Evolutionary conservation across 2,113 vertebrate species (phyloP), one percentile per base, ranked within the genome.

Genomic region (Mesocricetus auratus): DNA sequence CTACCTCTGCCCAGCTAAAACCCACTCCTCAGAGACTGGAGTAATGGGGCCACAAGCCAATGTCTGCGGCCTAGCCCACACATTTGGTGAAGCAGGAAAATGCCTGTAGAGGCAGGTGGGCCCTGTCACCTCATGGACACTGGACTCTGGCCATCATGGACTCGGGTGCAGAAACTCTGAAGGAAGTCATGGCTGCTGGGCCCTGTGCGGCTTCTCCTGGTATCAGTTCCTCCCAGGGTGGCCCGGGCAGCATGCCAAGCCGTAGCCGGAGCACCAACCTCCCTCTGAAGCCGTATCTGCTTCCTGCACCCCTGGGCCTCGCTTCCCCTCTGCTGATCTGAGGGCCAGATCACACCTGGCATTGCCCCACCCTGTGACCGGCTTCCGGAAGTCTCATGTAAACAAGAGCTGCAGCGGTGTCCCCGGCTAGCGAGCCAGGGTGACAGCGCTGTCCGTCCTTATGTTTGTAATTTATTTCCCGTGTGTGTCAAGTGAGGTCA

Each of bases 251-350:
- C n/a, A 62, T 5, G 79, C 31, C 92, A 58, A 83, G 45, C 24
- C 22, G 26, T 86, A 24, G 17, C 50, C 26, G 0, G 8, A 22
- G 39, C 73, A 15, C 22, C 73, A 42, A 10, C 39, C n/a, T 24
- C 73, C 22, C 22, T 26, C 36, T 39, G 75, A 60, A 42, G 42
- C 42, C 62, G 0, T 94, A 96, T 97, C 95, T 26, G 64, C 66
- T 95, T 96, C 97, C 96, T 90, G 91, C 90, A 96, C n/a, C 79
- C 45, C 47, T 12, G 47, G 16, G 26, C n/a, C 42, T 53, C 7
- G 12, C 79, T 83, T 83, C n/a, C 58, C 78, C 33, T 2, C 71
- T 71, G 16, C 88, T 29, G 42, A 60, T 60, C n/a, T 60, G 56
- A 39, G 36, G 42, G 13, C 39, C 0, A 16, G 79, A 17, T 53